These are phyloP conservation scores for Hyles euphorbiae DNA, from an alignment of 1,140 invertebrate species.

Conservation along the genomic window DNA sequence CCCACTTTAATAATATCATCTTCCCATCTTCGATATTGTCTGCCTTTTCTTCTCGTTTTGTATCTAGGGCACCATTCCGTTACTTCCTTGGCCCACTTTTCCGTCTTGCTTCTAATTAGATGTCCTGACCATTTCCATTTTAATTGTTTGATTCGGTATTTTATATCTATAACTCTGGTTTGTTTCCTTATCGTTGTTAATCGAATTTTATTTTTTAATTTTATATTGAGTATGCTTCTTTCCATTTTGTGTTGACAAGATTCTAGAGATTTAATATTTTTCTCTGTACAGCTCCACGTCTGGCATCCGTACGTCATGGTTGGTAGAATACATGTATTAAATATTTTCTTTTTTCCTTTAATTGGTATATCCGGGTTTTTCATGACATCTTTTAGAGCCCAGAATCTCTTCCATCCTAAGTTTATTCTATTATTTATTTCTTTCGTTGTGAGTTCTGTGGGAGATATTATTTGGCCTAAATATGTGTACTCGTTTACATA, in stretches of 20 bases:
- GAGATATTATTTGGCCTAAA: constrained; percentile 23
- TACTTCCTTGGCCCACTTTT: constrained; percentile 14
- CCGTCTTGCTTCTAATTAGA: constrained; percentile 8
- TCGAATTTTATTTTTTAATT: constrained; percentile 19
- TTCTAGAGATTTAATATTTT: constrained; percentile 8
- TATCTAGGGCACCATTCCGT: constrained; percentile 17
- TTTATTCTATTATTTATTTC: constrained; percentile 24
- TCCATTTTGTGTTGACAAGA: constrained; percentile 24
- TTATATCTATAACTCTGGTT: constrained; percentile 17
- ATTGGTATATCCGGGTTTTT: constrained; percentile 14
- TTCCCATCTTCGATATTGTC: constrained; percentile 15
- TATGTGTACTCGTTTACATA: constrained; percentile 29
- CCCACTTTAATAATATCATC: constrained; percentile 8
- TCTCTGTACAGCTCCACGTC: constrained; percentile 4
- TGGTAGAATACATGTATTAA: constrained; percentile 13
- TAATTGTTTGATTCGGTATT: constrained; percentile 13
- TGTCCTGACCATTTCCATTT: constrained; percentile 14
- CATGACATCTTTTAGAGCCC: constrained; percentile 18
- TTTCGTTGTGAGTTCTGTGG: constrained; percentile 20
- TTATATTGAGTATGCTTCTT: constrained; percentile 17
- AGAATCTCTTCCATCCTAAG: constrained; percentile 18
- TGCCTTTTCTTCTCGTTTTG: constrained; percentile 13
- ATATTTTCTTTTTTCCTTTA: constrained; percentile 10
- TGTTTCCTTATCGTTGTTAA: constrained; percentile 16
- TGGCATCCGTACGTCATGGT: constrained; percentile 11